Base-by-base conservation (phyloP, 2,113 vertebrate species). In the Craseonycteris thonglongyai region DNA sequence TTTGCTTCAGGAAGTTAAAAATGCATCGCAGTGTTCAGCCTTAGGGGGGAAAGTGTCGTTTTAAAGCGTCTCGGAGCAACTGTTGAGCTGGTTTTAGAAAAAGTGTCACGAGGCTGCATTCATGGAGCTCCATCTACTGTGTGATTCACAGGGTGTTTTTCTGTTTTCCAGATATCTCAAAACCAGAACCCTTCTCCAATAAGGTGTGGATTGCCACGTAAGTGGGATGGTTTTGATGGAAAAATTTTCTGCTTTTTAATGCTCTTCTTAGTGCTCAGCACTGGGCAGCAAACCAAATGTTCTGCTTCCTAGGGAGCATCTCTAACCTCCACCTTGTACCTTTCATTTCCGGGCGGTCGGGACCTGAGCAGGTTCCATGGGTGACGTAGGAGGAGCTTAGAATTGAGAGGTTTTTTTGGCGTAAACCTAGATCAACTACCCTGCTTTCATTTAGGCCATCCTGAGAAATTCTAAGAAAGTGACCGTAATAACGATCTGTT, bases 151-250 rank as follows among this genome's bases (percentile, higher is more conserved):
- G 38, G 7, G 6, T 4, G 21, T 33, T 78, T 96, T 1, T 92
- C 51, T 97, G 0, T 95, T 88, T 98, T 97, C 40, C 93, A 99
- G 98, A 3, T 97, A 21, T 81, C 96, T 97, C 96, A 97, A 98
- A 98, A 98, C 80, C 98, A 96, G 51, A 99, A 98, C 58, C 97
- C 98, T 95, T 98, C 98, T 94, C 98, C 98, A 40, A 7, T 95
- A 96, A 98, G 97, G 72, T 97, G 91, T 2, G 94, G 63, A 90
- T 93, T 96, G 88, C 91, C 97, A 95, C 97, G 98, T 99, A 98
- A 98, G 98, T 98, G 45, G 7, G 16, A 22, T 18, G 16, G 35
- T 80, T 66, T 76, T 85, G 66, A 35, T 3, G 10, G 33, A 33
- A 30, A 11, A 13, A 21, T 30, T 86, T 63, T 81, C 22, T 79